phyloP scores from a whole-genome alignment of 64 coral and sea anemone genomes.

The Stylophora pistillata region DNA sequence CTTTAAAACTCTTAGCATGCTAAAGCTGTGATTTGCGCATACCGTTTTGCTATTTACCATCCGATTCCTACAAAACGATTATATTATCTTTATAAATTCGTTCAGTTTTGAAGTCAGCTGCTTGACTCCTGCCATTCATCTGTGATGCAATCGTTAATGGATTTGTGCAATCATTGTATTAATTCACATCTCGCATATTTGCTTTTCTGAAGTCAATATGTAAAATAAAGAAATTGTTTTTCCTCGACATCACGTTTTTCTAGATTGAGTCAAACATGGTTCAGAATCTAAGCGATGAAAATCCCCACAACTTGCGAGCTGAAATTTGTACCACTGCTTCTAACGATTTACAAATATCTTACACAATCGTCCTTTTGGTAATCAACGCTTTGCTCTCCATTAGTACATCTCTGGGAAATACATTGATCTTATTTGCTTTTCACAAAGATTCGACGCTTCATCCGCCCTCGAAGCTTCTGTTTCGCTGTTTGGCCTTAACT shows the following conservation, averaged over 20 bases:
- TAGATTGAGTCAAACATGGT: neutral
- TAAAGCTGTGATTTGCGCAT: too few relatives aligned
- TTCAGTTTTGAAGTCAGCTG: too few relatives aligned
- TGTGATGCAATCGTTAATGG: too few relatives aligned
- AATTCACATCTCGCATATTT: neutral
- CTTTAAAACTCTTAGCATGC: too few relatives aligned
- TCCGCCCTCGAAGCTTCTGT: neutral
- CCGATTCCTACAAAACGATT: too few relatives aligned
- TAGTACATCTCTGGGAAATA: neutral
- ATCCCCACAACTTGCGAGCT: neutral
- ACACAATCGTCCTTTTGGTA: neutral
- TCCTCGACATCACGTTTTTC: neutral
- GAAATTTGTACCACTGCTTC: neutral
- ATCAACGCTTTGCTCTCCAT: neutral
- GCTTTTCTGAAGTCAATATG: neutral
- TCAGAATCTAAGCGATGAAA: neutral
- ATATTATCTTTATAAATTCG: too few relatives aligned
- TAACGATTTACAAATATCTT: neutral
- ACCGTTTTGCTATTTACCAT: too few relatives aligned
- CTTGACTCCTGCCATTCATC: too few relatives aligned
- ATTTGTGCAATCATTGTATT: too few relatives aligned
- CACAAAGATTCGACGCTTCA: neutral
- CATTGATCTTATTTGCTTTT: neutral
- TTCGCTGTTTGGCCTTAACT: neutral
- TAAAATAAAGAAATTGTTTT: neutral